Evolutionary conservation across 2,797 vertebrate genomes (phyloP), one percentile per base, ranked within the genome.

Genomic region (Tadarida brasiliensis): DNA sequence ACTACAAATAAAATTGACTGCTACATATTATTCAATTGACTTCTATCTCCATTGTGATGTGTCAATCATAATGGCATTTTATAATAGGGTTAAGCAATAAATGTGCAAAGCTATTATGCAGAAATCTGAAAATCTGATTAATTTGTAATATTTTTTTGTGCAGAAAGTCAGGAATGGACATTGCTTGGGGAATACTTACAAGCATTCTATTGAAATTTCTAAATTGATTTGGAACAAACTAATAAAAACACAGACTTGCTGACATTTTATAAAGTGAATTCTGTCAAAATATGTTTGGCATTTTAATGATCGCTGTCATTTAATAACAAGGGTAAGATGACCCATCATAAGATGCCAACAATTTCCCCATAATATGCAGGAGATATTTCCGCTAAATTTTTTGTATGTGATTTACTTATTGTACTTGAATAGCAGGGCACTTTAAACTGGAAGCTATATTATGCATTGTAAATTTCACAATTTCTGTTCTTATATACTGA

Each of bases 1-100:
- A 97, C 96, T 98, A 98, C 98, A 98, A 98, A 99, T 98, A 98
- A 98, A 99, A 99, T 98, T 98, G 98, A 98, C 98, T 98, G 97
- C 97, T 98, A 98, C 98, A 97, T 97, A 98, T 98, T 98, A 98
- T 98, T 98, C 98, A 98, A 98, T 98, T 98, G 98, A 98, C 98
- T 98, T 98, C 95, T 98, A 98, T 98, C 98, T 98, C 97, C 97
- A 97, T 97, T 97, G 96, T n/a, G 44, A 97, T 87, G 87, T 98
- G 98, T 98, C 99, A 99, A 98, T 99, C 98, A 98, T 97, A 99
- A 98, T 96, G 97, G 93, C 94, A 98, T 98, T 98, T 98, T 90
- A 97, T 97, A 98, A 98, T 85, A 96, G 89, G 96, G 98, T 99
- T 98, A 98, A 98, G 97, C 98, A 98, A 98, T 98, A 98, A 98